phyloP scores from a whole-genome alignment of 2,113 vertebrate genomes.

The Taurulus bubalis region DNA sequence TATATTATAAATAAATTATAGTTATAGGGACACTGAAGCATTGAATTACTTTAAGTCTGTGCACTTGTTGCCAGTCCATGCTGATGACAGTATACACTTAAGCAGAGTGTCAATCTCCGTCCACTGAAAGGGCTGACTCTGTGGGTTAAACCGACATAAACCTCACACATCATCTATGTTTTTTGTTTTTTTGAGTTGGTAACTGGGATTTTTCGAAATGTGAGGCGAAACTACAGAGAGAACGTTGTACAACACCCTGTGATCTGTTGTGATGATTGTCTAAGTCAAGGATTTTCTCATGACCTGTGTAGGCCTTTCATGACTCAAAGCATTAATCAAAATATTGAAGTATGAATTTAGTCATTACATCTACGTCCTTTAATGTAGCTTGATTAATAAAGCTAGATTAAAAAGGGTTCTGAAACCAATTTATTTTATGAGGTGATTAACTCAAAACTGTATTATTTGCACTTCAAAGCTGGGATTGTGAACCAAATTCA shows the following conservation, averaged over 20 bases:
- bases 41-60: neutral
- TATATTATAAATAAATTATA: no score
- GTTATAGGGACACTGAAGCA: no score
- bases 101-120: no score
- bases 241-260: constrained; percentile 3
- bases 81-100: neutral
- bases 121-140: no score
- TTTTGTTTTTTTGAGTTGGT: no score
- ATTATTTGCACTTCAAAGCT: constrained; percentile 2
- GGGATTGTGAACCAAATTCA: neutral
- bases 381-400: neutral
- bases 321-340: constrained; percentile 10
- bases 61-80: neutral
- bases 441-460: neutral
- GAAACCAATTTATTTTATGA: neutral
- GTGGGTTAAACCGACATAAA: no score
- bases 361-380: neutral
- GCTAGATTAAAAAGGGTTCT: neutral
- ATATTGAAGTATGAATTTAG: constrained; percentile 1
- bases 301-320: constrained; percentile 7
- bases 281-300: constrained; percentile 5
- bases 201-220: neutral
- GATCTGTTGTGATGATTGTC: constrained; percentile 17
- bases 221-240: neutral
- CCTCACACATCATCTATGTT: neutral